phyloP scores from a whole-genome alignment of 2,888 invertebrate species.

The Acrobasis repandana region DNA sequence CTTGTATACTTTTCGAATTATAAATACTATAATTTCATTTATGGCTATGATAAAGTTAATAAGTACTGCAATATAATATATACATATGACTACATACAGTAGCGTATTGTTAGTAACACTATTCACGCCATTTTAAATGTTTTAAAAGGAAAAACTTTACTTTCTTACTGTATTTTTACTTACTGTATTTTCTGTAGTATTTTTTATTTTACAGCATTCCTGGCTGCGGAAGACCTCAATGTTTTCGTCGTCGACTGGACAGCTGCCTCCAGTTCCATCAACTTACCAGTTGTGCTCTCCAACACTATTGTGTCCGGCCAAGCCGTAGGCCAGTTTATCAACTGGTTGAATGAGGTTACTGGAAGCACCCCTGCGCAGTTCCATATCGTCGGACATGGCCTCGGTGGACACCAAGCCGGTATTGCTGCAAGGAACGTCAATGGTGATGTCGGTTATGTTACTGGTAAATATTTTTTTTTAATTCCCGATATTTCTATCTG shows the following conservation, averaged over 20 bases:
- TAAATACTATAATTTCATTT: neutral
- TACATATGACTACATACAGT: too few relatives aligned
- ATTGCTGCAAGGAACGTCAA: conserved; percentile 57
- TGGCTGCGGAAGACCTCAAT: conserved; percentile 59
- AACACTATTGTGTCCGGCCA: conserved; percentile 59
- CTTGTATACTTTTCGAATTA: too few relatives aligned
- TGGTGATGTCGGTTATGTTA: conserved; percentile 54
- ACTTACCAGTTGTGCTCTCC: conserved; percentile 60
- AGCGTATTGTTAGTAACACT: too few relatives aligned
- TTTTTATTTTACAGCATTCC: conserved; percentile 49
- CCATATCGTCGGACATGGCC: conserved; percentile 65
- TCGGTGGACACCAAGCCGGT: conserved; percentile 73
- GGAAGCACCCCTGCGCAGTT: conserved; percentile 35
- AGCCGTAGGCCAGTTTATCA: conserved; percentile 64
- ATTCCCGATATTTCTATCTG: neutral
- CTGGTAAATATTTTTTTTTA: conserved; percentile 50
- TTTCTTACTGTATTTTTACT: too few relatives aligned
- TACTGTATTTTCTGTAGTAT: neutral
- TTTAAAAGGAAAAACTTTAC: too few relatives aligned
- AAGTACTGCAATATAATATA: too few relatives aligned
- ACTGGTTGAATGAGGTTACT: conserved; percentile 56
- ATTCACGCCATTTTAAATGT: too few relatives aligned
- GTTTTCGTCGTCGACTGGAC: conserved; percentile 74
- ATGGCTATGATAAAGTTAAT: neutral
- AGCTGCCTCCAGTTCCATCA: conserved; percentile 39